These are phyloP conservation scores for Discoglossus pictus DNA, from an alignment of 2,797 vertebrate genomes.

Conservation along the genomic window DNA sequence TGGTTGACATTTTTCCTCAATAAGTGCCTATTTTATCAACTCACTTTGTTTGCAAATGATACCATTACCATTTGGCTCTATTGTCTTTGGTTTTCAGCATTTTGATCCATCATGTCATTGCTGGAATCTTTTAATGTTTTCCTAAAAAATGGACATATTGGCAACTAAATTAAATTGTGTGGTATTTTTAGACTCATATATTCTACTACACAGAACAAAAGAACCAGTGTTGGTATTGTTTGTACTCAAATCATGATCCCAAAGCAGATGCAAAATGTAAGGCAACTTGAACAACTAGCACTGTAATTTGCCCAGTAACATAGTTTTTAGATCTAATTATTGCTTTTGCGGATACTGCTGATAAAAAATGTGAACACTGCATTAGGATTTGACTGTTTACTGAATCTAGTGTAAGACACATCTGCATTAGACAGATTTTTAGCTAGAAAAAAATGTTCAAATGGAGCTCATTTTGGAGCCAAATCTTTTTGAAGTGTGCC, in stretches of 20 bases:
- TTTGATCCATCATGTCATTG: neutral
- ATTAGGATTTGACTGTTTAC: slow-evolving; percentile 80
- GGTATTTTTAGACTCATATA: slow-evolving; percentile 65
- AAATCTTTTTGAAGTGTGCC: slow-evolving; percentile 76
- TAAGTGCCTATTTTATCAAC: neutral
- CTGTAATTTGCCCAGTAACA: slow-evolving; percentile 79
- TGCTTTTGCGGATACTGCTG: slow-evolving; percentile 74
- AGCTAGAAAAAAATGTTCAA: slow-evolving; percentile 71
- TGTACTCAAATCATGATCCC: slow-evolving; percentile 70
- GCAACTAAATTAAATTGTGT: slow-evolving; percentile 30
- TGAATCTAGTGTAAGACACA: slow-evolving; percentile 80
- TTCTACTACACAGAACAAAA: slow-evolving; percentile 61
- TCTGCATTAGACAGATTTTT: slow-evolving; percentile 79
- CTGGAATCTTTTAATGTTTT: neutral
- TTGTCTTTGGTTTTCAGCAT: neutral
- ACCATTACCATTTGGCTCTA: neutral
- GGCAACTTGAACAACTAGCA: slow-evolving; percentile 68
- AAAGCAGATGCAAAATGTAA: slow-evolving; percentile 73
- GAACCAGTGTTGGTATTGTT: slow-evolving; percentile 61
- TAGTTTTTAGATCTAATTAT: slow-evolving; percentile 79
- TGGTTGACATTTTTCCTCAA: neutral
- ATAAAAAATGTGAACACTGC: slow-evolving; percentile 78
- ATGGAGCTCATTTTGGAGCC: slow-evolving; percentile 75
- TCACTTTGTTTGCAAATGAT: neutral
- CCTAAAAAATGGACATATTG: neutral